Percentiles rank a stretch among this genome's conserved stretches.
phyloP scores from a whole-genome alignment of 2,113 vertebrate genomes.

The Peromyscus californicus region DNA sequence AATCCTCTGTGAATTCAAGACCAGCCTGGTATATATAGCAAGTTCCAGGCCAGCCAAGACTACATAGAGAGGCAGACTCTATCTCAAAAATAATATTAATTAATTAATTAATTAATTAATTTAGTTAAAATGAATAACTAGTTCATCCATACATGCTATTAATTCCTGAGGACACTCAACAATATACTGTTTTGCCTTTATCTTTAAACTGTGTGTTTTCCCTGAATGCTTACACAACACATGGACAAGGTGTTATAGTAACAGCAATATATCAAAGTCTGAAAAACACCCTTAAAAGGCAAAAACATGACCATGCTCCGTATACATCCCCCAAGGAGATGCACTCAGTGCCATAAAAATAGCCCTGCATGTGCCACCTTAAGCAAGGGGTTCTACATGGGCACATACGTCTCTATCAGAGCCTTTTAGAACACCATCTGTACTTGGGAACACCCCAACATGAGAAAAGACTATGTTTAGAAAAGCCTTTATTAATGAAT shows the following conservation, averaged over 20 bases:
- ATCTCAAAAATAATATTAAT: neutral
- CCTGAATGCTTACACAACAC: neutral
- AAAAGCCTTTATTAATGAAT: conserved; percentile 31
- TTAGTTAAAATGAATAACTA: neutral
- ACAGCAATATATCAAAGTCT: neutral
- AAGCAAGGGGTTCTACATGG: neutral
- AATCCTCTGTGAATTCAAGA: neutral
- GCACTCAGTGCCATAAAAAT: neutral
- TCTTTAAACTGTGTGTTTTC: neutral
- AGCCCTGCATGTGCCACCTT: neutral
- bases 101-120: neutral
- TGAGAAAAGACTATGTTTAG: conserved; percentile 19
- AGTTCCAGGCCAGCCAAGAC: neutral
- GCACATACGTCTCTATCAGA: neutral
- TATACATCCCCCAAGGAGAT: neutral
- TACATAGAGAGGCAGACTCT: neutral
- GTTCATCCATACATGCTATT: neutral
- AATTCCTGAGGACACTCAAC: neutral
- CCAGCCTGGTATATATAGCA: neutral
- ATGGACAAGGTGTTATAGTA: neutral
- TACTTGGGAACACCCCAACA: neutral
- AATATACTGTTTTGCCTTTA: neutral
- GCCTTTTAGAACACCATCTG: conserved; percentile 22
- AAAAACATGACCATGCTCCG: neutral
- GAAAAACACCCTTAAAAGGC: neutral